Conservation (phyloP, 37 sponge, comb jelly and placozoan genomes). For the Aplysina aerophoba region DNA sequence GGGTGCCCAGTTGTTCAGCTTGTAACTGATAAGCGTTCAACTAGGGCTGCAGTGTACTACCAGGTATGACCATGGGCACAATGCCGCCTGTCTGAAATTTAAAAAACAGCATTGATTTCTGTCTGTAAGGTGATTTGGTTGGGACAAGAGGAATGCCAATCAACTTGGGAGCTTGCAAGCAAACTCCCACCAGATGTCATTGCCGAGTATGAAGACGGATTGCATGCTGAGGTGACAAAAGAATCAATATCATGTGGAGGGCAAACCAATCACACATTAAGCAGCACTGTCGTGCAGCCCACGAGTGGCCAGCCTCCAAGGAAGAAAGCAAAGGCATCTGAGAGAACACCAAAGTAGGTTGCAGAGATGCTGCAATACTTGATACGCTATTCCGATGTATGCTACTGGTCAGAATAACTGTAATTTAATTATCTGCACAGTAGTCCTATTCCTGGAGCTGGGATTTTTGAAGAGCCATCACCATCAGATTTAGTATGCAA, state of each 20-base stretch:
- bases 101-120: neutral
- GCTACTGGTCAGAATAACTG: neutral
- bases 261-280: neutral
- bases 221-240: neutral
- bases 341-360: neutral
- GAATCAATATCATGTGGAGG: neutral
- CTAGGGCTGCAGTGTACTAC: neutral
- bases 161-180: neutral
- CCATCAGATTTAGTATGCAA: neutral
- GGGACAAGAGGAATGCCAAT: neutral
- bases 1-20: neutral
- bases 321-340: neutral
- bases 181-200: neutral
- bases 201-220: neutral
- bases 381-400: neutral
- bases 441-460: neutral
- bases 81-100: neutral
- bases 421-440: neutral
- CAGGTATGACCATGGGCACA: neutral
- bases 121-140: neutral
- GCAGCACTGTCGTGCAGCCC: neutral
- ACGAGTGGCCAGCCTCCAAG: neutral
- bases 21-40: too few species aligned
- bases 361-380: neutral
- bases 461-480: neutral